A percentile compares a stretch with the other conserved stretches of the same genome.
Conservation (phyloP, 2,888 invertebrate genomes). For the Patella ulyssiponensis region DNA sequence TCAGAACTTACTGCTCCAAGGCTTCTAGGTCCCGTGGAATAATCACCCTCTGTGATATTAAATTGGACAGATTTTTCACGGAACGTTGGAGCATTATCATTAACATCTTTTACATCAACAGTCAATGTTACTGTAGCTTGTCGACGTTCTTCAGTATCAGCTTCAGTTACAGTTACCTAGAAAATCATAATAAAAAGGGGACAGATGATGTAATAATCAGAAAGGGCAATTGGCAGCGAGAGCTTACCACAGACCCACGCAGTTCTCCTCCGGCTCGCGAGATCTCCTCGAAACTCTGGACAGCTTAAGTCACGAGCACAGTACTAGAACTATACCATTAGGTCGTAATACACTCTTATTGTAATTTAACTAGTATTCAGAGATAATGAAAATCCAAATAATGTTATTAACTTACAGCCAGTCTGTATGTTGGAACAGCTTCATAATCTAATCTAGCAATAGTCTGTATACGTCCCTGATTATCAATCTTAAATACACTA, state of each 20-base stretch:
- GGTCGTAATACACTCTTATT: no score
- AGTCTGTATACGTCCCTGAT: neutral
- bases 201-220: no score
- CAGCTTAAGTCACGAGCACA: no score
- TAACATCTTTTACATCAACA: conserved; percentile 57
- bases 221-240: no score
- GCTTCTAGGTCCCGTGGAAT: conserved; percentile 18
- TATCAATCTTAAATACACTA: neutral
- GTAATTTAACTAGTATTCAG: no score
- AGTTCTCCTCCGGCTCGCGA: no score
- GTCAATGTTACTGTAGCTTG: conserved; percentile 49
- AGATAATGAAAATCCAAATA: no score
- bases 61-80: conserved; percentile 44
- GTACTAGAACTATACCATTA: no score
- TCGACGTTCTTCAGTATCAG: conserved; percentile 34
- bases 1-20: neutral
- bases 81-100: conserved; percentile 63
- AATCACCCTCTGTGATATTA: conserved; percentile 50
- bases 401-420: neutral
- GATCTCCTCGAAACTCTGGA: no score
- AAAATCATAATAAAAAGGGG: neutral
- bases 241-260: no score
- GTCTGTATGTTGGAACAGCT: neutral
- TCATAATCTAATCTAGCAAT: neutral
- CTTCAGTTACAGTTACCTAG: conserved; percentile 55